A percentile compares a stretch with the other conserved stretches of the same genome.
Evolutionary conservation across 2,888 invertebrate species (phyloP).

Genomic region (Dexiosoma caninum): DNA sequence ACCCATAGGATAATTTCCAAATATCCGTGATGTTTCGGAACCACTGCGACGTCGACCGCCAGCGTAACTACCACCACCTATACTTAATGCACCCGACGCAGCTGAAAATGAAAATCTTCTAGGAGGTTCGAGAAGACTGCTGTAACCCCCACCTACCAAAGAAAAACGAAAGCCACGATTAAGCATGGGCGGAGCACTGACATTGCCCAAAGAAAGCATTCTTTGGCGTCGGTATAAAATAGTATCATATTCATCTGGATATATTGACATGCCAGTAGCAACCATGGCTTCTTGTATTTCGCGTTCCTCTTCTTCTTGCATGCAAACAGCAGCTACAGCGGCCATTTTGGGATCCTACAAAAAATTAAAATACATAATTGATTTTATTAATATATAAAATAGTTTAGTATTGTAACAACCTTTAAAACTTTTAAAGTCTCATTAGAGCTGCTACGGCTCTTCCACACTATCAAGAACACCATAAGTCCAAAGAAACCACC

Average conservation of each 20-base stretch:
- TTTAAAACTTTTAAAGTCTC: slow-evolving; percentile 84
- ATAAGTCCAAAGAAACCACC: slow-evolving; percentile 94
- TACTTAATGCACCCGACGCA: slow-evolving; percentile 68
- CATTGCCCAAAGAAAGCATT: slow-evolving; percentile 84
- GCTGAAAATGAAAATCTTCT: slow-evolving; percentile 80
- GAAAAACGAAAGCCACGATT: slow-evolving; percentile 80
- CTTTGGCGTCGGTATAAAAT: slow-evolving; percentile 79
- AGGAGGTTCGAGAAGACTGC: slow-evolving; percentile 84
- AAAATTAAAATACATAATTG: not conserved
- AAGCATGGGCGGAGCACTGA: slow-evolving; percentile 80
- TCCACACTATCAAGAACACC: slow-evolving; percentile 93
- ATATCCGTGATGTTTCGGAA: slow-evolving; percentile 80
- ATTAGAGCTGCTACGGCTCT: slow-evolving; percentile 88
- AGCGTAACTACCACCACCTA: slow-evolving; percentile 76
- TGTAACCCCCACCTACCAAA: slow-evolving; percentile 84
- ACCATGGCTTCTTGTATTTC: slow-evolving; percentile 87
- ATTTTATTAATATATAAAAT: not conserved
- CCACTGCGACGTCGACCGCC: slow-evolving; percentile 81
- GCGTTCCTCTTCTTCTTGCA: slow-evolving; percentile 85
- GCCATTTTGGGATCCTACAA: slow-evolving; percentile 86
- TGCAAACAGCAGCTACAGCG: slow-evolving; percentile 87
- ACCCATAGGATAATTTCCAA: slow-evolving; percentile 78
- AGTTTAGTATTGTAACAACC: slow-evolving; percentile 59
- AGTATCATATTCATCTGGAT: slow-evolving; percentile 78
- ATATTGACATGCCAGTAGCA: slow-evolving; percentile 80